These are phyloP conservation scores for Hippotragus niger DNA, from an alignment of 2,113 vertebrate species.

Conservation along the genomic window DNA sequence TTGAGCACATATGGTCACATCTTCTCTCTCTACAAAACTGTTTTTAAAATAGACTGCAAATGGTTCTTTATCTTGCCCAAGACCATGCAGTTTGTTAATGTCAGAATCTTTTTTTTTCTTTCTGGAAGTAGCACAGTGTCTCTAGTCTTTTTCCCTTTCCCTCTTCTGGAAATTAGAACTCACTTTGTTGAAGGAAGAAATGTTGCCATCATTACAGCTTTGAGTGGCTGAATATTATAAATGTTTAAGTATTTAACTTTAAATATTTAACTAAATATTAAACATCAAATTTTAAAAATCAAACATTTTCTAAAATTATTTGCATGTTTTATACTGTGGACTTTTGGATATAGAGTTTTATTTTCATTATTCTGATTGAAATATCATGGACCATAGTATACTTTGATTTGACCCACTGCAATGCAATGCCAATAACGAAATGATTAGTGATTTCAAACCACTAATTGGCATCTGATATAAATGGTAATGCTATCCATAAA, in stretches of 20 bases:
- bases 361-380: neutral
- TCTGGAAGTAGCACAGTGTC: neutral
- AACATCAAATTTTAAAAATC: neutral
- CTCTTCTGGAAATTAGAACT: neutral
- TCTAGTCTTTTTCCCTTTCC: neutral
- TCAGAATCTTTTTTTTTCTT: neutral
- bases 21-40: neutral
- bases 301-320: neutral
- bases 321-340: neutral
- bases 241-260: neutral
- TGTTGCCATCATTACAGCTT: neutral
- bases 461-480: neutral
- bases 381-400: neutral
- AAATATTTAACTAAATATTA: neutral
- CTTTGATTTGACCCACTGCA: neutral
- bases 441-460: neutral
- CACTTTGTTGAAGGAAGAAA: neutral
- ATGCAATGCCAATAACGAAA: neutral
- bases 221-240: neutral
- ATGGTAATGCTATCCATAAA: neutral
- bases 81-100: neutral
- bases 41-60: neutral
- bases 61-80: neutral
- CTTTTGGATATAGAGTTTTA: neutral
- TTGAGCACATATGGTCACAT: neutral